Conservation (phyloP, 2,797 vertebrate species). For the Enoplosus armatus region DNA sequence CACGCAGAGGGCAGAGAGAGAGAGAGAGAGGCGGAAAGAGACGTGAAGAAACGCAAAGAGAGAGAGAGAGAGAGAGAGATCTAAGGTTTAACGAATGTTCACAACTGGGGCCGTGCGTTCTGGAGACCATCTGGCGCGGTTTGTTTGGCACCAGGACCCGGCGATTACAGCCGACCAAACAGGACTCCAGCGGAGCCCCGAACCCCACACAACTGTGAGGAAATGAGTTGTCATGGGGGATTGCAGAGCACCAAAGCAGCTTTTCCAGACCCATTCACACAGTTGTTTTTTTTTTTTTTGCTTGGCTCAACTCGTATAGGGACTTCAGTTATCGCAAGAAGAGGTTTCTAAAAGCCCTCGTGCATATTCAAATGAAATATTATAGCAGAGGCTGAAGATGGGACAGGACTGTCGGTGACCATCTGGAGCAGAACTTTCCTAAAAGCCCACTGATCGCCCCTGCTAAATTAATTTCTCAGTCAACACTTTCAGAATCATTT, state of each 20-base stretch:
- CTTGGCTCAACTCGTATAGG: background rate
- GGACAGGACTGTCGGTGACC: background rate
- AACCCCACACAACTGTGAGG: conserved; percentile 63
- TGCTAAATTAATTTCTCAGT: background rate
- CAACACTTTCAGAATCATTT: conserved; percentile 9
- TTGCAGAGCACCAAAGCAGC: conserved; percentile 47
- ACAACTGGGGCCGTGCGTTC: conserved; percentile 87
- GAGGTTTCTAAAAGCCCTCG: conserved; percentile 6
- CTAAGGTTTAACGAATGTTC: conserved; percentile 79
- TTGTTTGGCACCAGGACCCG: conserved; percentile 88
- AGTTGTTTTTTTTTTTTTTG: background rate
- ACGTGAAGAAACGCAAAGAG: background rate
- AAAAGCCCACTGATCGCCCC: background rate
- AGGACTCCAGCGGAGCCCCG: conserved; percentile 59
- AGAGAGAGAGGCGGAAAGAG: background rate
- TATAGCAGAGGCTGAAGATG: conserved; percentile 2
- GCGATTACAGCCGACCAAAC: conserved; percentile 82
- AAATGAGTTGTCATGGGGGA: conserved; percentile 70
- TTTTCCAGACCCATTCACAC: conserved; percentile 48
- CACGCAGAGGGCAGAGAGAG: background rate
- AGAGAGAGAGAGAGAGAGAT: conserved; percentile 31
- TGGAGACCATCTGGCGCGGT: conserved; percentile 91
- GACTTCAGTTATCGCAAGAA: background rate
- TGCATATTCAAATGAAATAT: conserved; percentile 31
- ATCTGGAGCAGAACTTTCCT: too few relatives aligned